Evolutionary conservation across 2,888 invertebrate genomes (phyloP), one percentile per base, ranked within the genome.

Genomic region (Cephus spinipes): DNA sequence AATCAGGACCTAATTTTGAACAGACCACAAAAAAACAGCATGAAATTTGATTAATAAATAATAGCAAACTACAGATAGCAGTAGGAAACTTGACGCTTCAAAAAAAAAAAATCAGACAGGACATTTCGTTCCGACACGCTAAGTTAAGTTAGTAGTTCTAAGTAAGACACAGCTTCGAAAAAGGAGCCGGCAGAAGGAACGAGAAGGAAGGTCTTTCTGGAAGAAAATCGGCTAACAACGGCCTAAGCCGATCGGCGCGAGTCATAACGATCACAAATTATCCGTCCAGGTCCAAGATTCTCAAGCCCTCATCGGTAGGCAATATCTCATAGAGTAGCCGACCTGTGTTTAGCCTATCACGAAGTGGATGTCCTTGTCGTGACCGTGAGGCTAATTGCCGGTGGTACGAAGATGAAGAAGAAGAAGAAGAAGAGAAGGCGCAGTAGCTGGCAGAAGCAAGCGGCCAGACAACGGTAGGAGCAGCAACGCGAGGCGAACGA

Each of bases 281-380:
- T 88, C 85, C 85, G 76, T 83, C 79, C 80, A 79, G 71, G 80
- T 80, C 73, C 73, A 33, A 75, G 76, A 68, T 68, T 73, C 34
- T 33, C 73, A 73, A 68, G 73, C 73, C 77, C 74, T 74, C 75
- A 83, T 85, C 86, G 79, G 79, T 81, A 79, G 81, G 84, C 82
- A 85, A 84, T 86, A 87, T 87, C 83, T 87, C 87, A 84, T 86
- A 86, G 85, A 85, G 85, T 84, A 85, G 84, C 84, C 85, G 86
- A 85, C 84, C 87, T 86, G 86, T 86, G 87, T 89, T 89, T 89
- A 89, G 88, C 87, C 87, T 88, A 89, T 89, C 88, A 85, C 85
- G 85, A 87, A 89, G 83, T 89, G 89, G 89, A 89, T 89, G 89
- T 89, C 89, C 89, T 89, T 89, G 89, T 87, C 87, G 87, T 85